Conservation (phyloP, 2,113 vertebrate genomes). For the Scartelaos histophorus region DNA sequence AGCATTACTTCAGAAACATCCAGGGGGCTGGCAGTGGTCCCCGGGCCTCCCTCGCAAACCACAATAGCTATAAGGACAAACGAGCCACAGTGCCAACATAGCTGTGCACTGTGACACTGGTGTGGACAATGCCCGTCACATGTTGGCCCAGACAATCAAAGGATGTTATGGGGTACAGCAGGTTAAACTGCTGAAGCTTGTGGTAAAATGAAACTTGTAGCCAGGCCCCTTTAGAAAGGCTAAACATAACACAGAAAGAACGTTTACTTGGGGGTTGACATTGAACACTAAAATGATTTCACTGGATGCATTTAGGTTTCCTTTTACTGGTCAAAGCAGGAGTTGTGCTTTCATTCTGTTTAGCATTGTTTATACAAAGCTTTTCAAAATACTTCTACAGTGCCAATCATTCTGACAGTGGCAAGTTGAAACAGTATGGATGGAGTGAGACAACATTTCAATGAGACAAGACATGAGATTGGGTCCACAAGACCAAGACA, state of each 20-base stretch:
- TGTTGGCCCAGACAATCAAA: slow-evolving; percentile 39
- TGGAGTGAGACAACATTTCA: too few relatives aligned
- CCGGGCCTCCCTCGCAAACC: slow-evolving; percentile 37
- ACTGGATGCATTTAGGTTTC: slow-evolving; percentile 17
- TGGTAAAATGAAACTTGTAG: slow-evolving; percentile 40
- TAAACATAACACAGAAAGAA: slow-evolving; percentile 37
- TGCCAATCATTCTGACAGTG: background rate
- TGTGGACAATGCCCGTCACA: slow-evolving; percentile 36
- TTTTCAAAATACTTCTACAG: background rate
- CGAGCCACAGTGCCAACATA: slow-evolving; percentile 28
- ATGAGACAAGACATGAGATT: too few relatives aligned
- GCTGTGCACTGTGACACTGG: slow-evolving; percentile 34
- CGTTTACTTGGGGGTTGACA: slow-evolving; percentile 38
- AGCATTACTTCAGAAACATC: slow-evolving; percentile 33
- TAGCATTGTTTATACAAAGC: background rate
- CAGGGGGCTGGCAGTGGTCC: slow-evolving; percentile 39
- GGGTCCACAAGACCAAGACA: too few relatives aligned
- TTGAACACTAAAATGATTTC: slow-evolving; percentile 22
- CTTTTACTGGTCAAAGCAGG: background rate
- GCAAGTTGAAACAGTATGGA: too few relatives aligned
- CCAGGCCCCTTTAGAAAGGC: slow-evolving; percentile 32
- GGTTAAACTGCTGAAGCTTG: slow-evolving; percentile 16
- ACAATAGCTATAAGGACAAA: slow-evolving; percentile 27
- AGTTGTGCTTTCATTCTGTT: background rate
- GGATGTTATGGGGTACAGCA: slow-evolving; percentile 29